Conservation (phyloP, 2,797 vertebrate species). For the Limosa lapponica region DNA sequence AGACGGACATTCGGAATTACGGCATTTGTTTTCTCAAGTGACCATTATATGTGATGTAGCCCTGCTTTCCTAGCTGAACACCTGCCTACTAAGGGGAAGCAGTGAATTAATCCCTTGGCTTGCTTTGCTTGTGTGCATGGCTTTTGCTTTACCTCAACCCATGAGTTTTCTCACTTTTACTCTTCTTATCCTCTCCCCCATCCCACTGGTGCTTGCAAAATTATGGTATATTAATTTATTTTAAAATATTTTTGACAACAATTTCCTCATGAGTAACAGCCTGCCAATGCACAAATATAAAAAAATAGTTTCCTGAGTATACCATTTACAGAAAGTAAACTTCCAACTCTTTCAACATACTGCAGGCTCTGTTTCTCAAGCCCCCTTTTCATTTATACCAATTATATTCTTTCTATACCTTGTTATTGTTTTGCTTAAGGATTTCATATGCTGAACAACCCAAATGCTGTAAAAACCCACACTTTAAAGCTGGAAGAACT, state of each 20-base stretch:
- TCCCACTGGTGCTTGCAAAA: background rate
- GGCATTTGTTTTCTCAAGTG: background rate
- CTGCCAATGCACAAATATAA: background rate
- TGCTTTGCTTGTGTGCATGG: background rate
- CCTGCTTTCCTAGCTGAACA: background rate
- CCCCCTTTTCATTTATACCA: background rate
- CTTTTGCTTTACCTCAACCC: background rate
- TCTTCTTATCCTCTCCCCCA: background rate
- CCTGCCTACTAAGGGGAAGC: fast-evolving
- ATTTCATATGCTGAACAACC: background rate
- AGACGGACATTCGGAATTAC: fast-evolving
- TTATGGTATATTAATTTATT: background rate
- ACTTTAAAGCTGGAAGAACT: background rate
- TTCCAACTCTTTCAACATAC: background rate
- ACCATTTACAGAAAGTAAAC: background rate
- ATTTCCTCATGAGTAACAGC: background rate
- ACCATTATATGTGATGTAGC: fast-evolving
- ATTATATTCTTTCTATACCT: background rate
- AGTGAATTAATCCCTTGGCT: background rate
- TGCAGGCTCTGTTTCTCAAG: background rate
- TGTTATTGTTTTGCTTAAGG: background rate
- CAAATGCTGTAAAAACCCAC: background rate
- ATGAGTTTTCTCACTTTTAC: background rate
- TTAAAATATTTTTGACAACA: background rate
- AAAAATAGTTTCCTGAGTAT: background rate